A percentile compares a stretch with the other conserved stretches of the same genome.
Conservation (phyloP, 2,113 vertebrate species). For the Edolisoma coerulescens region DNA sequence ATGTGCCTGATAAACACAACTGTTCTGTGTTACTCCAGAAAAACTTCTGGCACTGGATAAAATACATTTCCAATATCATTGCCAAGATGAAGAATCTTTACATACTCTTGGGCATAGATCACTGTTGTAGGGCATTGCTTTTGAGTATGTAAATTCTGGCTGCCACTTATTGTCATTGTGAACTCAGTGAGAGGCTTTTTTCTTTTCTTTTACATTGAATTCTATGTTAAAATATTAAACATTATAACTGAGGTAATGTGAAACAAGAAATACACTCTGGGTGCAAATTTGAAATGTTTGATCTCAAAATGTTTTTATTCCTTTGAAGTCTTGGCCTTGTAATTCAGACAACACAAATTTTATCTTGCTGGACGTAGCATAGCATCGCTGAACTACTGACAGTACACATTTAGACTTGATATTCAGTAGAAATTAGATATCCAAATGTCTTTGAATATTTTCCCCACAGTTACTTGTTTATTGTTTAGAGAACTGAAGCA, state of each 20-base stretch:
- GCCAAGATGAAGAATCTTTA: background rate
- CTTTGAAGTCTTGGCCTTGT: background rate
- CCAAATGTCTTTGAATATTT: background rate
- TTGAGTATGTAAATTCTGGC: background rate
- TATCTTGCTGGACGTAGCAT: rapidly evolving
- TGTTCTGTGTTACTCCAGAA: background rate
- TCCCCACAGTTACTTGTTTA: background rate
- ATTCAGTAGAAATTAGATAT: background rate
- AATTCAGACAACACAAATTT: background rate
- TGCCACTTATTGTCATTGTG: background rate
- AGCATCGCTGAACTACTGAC: background rate
- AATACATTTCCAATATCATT: background rate
- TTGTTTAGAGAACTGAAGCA: background rate
- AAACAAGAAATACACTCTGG: background rate
- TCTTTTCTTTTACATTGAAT: background rate
- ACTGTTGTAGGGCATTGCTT: background rate
- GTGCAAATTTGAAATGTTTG: background rate
- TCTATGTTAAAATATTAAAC: background rate
- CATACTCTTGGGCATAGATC: background rate
- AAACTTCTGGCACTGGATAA: background rate
- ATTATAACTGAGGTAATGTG: background rate
- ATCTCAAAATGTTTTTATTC: background rate
- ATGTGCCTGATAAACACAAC: background rate
- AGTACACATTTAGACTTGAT: background rate
- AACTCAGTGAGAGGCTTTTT: background rate